Conservation (phyloP, 2,113 vertebrate species). For the Damaliscus lunatus region DNA sequence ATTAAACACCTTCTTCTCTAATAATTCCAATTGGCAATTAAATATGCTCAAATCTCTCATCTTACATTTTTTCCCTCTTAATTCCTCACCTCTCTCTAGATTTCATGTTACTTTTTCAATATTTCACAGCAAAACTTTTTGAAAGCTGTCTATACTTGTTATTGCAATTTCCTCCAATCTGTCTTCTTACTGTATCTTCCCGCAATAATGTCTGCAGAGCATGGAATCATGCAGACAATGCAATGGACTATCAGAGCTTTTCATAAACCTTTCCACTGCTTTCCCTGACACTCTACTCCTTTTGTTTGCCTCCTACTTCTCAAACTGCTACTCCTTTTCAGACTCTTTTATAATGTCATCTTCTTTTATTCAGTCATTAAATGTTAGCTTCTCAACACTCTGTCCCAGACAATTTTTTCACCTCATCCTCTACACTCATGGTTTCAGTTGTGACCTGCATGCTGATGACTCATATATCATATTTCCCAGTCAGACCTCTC, state of each 20-base stretch:
- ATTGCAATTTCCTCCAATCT: not conserved
- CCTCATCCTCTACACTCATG: rapidly evolving
- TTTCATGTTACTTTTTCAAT: not conserved
- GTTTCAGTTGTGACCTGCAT: not conserved
- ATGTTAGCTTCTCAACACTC: not conserved
- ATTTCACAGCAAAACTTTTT: not conserved
- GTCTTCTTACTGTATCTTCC: not conserved
- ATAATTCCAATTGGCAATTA: not conserved
- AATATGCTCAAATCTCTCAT: not conserved
- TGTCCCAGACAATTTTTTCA: not conserved
- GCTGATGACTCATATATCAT: not conserved
- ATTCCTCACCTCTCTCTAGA: not conserved
- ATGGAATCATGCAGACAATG: not conserved
- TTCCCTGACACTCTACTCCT: not conserved
- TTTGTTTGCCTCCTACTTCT: not conserved
- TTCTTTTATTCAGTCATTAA: not conserved
- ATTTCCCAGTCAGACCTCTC: not conserved
- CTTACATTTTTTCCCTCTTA: not conserved
- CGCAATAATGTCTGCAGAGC: not conserved
- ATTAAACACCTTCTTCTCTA: not conserved
- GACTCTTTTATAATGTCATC: not conserved
- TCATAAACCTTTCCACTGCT: not conserved
- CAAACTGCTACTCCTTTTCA: not conserved
- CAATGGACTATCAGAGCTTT: not conserved
- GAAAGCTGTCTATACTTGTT: not conserved